Evolutionary conservation across 2,113 vertebrate genomes (phyloP).

Genomic region (Rhinichthys klamathensis): DNA sequence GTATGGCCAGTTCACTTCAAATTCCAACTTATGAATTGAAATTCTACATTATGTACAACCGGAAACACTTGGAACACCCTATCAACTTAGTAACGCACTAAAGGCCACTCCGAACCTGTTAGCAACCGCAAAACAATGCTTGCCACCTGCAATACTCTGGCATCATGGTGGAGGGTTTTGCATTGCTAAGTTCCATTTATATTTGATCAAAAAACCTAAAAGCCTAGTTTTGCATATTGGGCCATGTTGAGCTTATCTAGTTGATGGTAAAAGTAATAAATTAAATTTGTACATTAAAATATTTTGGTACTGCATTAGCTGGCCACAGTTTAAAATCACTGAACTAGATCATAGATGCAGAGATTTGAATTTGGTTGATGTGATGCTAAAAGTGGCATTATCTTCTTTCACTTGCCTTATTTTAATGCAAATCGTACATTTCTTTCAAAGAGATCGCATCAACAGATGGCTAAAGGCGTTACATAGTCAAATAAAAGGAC

Average conservation of each 20-base stretch:
- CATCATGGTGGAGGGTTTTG: neutral
- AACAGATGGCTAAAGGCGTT: slow-evolving; percentile 28
- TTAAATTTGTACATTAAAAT: neutral
- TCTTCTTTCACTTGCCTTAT: neutral
- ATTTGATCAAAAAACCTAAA: neutral
- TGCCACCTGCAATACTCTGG: neutral
- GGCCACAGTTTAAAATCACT: neutral
- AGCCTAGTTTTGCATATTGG: neutral
- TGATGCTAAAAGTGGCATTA: neutral
- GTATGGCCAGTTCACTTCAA: neutral
- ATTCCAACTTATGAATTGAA: neutral
- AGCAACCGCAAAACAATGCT: neutral
- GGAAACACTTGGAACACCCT: neutral
- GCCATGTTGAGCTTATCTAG: neutral
- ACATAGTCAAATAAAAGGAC: slow-evolving; percentile 21
- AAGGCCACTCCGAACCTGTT: neutral
- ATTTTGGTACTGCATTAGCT: neutral
- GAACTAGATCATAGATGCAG: neutral
- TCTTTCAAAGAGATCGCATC: slow-evolving; percentile 23
- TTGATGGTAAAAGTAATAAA: neutral
- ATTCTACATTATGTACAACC: neutral
- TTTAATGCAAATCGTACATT: slow-evolving; percentile 9
- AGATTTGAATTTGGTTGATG: neutral
- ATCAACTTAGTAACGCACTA: neutral
- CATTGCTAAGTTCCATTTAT: neutral